Percentiles rank a stretch among this genome's conserved stretches.
phyloP scores from a whole-genome alignment of 2,888 invertebrate species.

The Cosmorhoe ocellata region DNA sequence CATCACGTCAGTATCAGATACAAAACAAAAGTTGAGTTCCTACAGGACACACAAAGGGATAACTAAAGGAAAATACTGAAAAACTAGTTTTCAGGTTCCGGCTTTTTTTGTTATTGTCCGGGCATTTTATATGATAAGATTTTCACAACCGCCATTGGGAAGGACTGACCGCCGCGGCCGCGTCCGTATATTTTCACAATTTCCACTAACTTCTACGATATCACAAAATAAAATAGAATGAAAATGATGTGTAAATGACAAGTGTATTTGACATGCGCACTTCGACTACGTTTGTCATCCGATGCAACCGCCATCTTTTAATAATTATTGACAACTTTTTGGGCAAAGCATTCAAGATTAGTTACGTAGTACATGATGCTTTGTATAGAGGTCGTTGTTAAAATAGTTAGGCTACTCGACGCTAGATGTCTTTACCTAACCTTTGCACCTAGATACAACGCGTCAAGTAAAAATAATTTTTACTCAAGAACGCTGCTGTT shows the following conservation, averaged over 20 bases:
- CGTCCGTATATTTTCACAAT: slow-evolving; percentile 63
- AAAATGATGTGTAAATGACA: slow-evolving; percentile 61
- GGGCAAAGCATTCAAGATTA: neutral
- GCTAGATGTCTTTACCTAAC: slow-evolving; percentile 42
- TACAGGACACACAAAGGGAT: slow-evolving; percentile 39
- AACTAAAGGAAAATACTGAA: slow-evolving; percentile 53
- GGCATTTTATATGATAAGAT: slow-evolving; percentile 44
- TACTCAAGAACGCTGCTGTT: too few species aligned
- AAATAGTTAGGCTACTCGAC: slow-evolving; percentile 31
- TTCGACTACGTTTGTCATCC: slow-evolving; percentile 40
- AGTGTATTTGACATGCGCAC: slow-evolving; percentile 79
- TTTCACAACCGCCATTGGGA: slow-evolving; percentile 50
- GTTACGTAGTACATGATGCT: neutral
- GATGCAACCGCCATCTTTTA: slow-evolving; percentile 48
- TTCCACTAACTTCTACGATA: slow-evolving; percentile 67
- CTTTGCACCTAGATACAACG: too few species aligned
- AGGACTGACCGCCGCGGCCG: slow-evolving; percentile 59
- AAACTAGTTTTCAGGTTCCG: slow-evolving; percentile 46
- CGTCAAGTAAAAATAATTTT: too few species aligned
- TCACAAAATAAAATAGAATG: slow-evolving; percentile 77
- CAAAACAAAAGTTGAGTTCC: slow-evolving; percentile 40
- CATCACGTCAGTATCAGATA: slow-evolving; percentile 50
- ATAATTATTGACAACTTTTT: neutral
- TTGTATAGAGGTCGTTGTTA: slow-evolving; percentile 10
- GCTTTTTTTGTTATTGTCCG: slow-evolving; percentile 42